Conservation (phyloP, 2,888 invertebrate species). For the Cotesia congregata region DNA sequence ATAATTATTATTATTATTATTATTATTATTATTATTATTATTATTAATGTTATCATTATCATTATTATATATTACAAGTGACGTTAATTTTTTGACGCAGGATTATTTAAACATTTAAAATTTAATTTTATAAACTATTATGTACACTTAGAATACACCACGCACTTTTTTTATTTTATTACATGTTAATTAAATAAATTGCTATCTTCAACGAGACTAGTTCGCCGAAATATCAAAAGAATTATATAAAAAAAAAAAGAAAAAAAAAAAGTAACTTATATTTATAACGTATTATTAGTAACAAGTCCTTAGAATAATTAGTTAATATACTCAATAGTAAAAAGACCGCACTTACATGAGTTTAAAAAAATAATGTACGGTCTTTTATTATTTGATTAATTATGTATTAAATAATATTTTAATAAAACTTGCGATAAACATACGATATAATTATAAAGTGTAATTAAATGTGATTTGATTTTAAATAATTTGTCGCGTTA, state of each 20-base stretch:
- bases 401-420: neutral
- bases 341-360: neutral
- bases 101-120: slow-evolving; percentile 22
- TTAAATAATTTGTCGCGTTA: neutral
- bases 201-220: slow-evolving; percentile 30
- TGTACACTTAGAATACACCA: slow-evolving; percentile 27
- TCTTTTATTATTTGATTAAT: neutral
- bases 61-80: slow-evolving; percentile 5
- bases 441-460: neutral
- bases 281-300: neutral
- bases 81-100: slow-evolving; percentile 8
- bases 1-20: neutral
- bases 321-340: neutral
- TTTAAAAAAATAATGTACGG: neutral
- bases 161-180: slow-evolving; percentile 16
- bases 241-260: neutral
- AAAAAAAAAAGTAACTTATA: neutral
- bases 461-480: neutral
- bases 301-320: neutral
- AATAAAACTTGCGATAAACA: neutral
- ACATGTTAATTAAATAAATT: neutral
- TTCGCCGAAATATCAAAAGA: slow-evolving; percentile 14
- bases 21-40: neutral
- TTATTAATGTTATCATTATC: neutral
- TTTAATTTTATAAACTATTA: slow-evolving; percentile 29